These are phyloP conservation scores for Diabrotica virgifera DNA, from an alignment of 1,140 invertebrate genomes.

Conservation along the genomic window DNA sequence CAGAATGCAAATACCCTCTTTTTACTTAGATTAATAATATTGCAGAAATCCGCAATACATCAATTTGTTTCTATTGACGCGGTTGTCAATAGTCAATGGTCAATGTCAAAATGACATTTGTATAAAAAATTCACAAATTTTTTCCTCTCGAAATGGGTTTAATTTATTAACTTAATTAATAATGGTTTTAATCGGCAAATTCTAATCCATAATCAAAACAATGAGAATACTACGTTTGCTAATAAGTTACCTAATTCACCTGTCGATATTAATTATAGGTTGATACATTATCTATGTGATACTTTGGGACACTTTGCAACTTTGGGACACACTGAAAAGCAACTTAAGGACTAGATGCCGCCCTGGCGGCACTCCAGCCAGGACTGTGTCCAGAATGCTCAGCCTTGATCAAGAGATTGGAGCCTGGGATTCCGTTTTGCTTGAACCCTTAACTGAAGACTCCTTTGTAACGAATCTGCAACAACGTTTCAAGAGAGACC, in stretches of 20 bases:
- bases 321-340: slow-evolving; percentile 38
- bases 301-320: slow-evolving; percentile 32
- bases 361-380: slow-evolving; percentile 37
- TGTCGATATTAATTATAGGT: background rate
- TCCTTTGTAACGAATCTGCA: slow-evolving; percentile 73
- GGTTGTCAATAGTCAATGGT: no score
- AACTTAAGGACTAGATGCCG: slow-evolving; percentile 42
- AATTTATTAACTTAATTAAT: slow-evolving; percentile 19
- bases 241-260: background rate
- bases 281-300: slow-evolving; percentile 4
- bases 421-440: slow-evolving; percentile 71
- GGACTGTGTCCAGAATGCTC: slow-evolving; percentile 44
- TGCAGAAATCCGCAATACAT: background rate
- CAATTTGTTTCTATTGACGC: background rate
- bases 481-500: slow-evolving; percentile 71
- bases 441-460: slow-evolving; percentile 74
- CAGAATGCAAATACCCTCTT: no score
- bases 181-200: slow-evolving; percentile 8
- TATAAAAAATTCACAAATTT: slow-evolving; percentile 8
- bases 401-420: slow-evolving; percentile 59
- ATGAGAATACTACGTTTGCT: background rate
- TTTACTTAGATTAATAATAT: no score
- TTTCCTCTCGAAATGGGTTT: background rate
- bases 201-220: background rate
- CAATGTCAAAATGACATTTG: slow-evolving; percentile 5